Percentiles rank a stretch among this genome's conserved stretches.
Evolutionary conservation across 2,113 vertebrate species (phyloP).

Genomic region (Spermophilus dauricus): DNA sequence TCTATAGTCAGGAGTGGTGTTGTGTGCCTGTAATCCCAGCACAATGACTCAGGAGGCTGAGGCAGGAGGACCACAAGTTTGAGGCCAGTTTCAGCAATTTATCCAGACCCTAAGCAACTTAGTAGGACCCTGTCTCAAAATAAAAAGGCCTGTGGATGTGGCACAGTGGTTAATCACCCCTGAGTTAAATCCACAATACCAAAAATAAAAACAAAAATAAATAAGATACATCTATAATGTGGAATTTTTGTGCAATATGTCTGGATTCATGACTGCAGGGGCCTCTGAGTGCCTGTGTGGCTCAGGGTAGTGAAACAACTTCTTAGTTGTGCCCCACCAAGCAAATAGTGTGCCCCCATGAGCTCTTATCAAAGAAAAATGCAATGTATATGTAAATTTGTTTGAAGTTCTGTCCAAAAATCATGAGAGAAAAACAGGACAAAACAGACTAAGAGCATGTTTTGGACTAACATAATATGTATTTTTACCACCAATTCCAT

Average conservation of each 20-base stretch:
- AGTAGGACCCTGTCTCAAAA: not conserved
- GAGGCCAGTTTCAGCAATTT: not conserved
- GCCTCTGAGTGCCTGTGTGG: too few species aligned
- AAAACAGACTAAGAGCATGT: not conserved
- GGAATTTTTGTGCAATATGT: not conserved
- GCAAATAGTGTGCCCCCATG: too few species aligned
- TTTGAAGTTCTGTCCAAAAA: not conserved
- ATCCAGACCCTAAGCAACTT: not conserved
- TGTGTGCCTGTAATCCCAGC: not conserved
- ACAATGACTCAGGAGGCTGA: not conserved
- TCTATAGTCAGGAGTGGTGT: not conserved
- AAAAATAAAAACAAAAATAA: not conserved
- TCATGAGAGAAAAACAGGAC: not conserved
- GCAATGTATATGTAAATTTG: not conserved
- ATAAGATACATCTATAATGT: not conserved
- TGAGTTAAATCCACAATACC: not conserved
- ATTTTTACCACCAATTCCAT: not conserved
- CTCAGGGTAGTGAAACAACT: too few species aligned
- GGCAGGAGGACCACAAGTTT: not conserved
- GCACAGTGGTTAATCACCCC: not conserved
- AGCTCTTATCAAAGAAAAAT: not conserved
- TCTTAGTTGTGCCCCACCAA: too few species aligned
- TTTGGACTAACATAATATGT: not conserved
- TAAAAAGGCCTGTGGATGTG: not conserved
- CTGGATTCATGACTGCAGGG: too few species aligned